phyloP scores from a whole-genome alignment of 1,140 invertebrate species.

The Aphelinus certus region DNA sequence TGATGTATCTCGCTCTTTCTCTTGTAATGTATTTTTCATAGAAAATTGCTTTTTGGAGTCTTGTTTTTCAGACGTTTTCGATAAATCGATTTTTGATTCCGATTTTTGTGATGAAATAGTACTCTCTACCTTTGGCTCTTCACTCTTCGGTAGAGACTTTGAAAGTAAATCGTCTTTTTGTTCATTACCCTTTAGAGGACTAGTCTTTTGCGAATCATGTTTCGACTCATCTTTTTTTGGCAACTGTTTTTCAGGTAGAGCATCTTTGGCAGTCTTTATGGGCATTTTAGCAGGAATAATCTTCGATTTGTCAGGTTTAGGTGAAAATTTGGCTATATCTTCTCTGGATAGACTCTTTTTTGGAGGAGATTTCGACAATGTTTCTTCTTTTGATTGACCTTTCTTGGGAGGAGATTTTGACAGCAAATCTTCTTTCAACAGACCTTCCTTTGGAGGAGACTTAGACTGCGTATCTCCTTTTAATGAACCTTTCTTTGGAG shows the following conservation, averaged over 20 bases:
- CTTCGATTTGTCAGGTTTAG: constrained; percentile 5
- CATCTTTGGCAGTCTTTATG: neutral
- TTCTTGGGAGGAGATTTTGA: constrained; percentile 16
- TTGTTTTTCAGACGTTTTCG: too few species aligned
- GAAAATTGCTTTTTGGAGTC: neutral
- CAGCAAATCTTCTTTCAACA: neutral
- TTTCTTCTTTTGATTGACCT: constrained; percentile 8
- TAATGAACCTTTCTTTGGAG: constrained; percentile 16
- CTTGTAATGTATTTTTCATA: too few species aligned
- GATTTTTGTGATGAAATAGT: neutral
- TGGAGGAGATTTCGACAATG: neutral
- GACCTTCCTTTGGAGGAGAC: constrained; percentile 25
- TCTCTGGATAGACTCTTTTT: constrained; percentile 20
- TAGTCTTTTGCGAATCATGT: neutral
- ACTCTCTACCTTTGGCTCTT: neutral
- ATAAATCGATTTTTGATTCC: neutral
- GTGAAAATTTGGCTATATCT: neutral
- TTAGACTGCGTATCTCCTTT: constrained; percentile 18
- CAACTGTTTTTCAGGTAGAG: neutral
- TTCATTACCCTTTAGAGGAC: neutral
- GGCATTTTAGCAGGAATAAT: neutral
- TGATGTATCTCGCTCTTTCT: too few species aligned
- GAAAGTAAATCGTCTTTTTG: neutral
- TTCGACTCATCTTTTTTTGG: constrained; percentile 6
- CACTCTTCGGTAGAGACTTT: constrained; percentile 12